Conservation (phyloP, 2,888 invertebrate genomes). For the Phlogophora meticulosa region DNA sequence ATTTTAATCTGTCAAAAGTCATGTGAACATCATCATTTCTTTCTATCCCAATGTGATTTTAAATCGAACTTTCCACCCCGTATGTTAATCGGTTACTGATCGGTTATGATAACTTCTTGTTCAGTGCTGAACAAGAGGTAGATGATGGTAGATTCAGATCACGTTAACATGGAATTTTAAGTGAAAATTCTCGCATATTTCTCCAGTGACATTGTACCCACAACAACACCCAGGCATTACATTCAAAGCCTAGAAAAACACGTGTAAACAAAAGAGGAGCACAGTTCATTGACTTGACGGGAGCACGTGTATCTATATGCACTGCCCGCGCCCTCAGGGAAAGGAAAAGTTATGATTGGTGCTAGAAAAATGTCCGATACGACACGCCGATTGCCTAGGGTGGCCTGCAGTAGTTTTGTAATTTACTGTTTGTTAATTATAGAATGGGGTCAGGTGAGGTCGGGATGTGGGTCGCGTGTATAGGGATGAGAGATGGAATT, state of each 20-base stretch:
- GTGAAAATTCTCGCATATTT: not conserved
- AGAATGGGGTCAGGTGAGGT: constrained; percentile 45
- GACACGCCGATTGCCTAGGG: constrained; percentile 33
- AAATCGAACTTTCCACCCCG: too few relatives aligned
- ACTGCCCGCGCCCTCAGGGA: constrained; percentile 39
- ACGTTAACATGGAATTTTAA: too few relatives aligned
- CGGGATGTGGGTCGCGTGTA: constrained; percentile 25
- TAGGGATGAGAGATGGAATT: constrained; percentile 14
- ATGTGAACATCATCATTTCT: too few relatives aligned
- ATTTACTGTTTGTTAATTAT: constrained; percentile 27
- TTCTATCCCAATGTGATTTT: too few relatives aligned
- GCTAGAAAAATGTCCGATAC: constrained; percentile 35
- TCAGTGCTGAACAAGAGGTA: too few relatives aligned
- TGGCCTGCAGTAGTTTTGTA: constrained; percentile 16
- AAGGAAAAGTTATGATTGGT: constrained; percentile 52
- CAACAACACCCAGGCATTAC: not conserved
- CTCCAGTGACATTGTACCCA: not conserved
- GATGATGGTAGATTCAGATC: too few relatives aligned
- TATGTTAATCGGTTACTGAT: too few relatives aligned
- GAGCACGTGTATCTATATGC: constrained; percentile 41
- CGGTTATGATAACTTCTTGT: too few relatives aligned
- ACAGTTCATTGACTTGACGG: constrained; percentile 52
- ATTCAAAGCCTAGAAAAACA: constrained; percentile 27
- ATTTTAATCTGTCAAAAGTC: too few relatives aligned
- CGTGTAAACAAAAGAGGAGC: constrained; percentile 46